Base-by-base conservation (phyloP, 2,797 vertebrate genomes). In the Myotis findleyi region DNA sequence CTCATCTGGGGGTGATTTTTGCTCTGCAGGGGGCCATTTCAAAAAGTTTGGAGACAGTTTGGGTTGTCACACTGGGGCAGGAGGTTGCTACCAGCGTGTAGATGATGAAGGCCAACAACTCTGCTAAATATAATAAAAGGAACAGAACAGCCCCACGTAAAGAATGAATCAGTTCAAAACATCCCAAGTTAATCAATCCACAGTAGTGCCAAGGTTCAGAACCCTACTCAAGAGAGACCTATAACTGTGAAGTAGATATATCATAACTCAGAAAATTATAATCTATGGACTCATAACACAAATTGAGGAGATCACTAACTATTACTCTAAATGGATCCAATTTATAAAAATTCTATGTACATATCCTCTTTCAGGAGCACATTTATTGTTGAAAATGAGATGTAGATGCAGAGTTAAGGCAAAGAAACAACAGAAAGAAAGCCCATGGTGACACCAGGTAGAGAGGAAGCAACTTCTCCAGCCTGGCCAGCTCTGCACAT, bases 291-390 rank as follows among this genome's bases (percentile, higher is more conserved):
- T 62, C 10, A 41, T 6, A 93, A 62, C 47, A 5, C 33, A 72
- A 66, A 66, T 1, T 51, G 33, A 49, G 59, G 11, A 21, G 14
- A 41, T 79, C 30, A 47, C 44, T 49, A 92, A 47, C 44, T 49
- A 92, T 72, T 30, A 57, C 72, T 77, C 69, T 69, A 57, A 97
- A 18, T 13, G 17, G 11, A 88, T 20, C 85, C 41, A 47, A 49
- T 7, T 77, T 89, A 44, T 66, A 55, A 73, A 92, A 77, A 53
- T n/a, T 44, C 49, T 80, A 5, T 41, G 73, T 27, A 41, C 23
- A 18, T 36, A 51, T 36, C 30, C 18, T 62, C 57, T 69, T 57
- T 47, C 66, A 27, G 38, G 49, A 88, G 41, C 16, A 55, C 6
- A 62, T 73, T 82, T 41, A 53, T 84, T 81, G 8, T 27, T 90